Percentiles rank a stretch among this genome's conserved stretches.
phyloP scores from a whole-genome alignment of 30 jellyfish, hydroid and myxozoan genomes.

The Nemopilema nomurai region DNA sequence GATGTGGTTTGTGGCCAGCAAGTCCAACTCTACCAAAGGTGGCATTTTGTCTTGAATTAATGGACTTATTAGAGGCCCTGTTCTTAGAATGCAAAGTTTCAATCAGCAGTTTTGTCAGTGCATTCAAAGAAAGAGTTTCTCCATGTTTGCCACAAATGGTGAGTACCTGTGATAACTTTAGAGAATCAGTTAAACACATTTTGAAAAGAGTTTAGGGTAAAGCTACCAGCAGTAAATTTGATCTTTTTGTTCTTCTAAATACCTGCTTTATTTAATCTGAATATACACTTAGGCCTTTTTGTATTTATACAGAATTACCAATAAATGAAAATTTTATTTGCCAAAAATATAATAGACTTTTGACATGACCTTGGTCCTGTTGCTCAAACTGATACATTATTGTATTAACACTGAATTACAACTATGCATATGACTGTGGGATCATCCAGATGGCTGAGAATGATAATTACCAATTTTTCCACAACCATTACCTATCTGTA shows the following conservation, averaged over 20 bases:
- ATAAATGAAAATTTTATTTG: slow-evolving; percentile 5
- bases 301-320: slow-evolving; percentile 3
- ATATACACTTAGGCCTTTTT: neutral
- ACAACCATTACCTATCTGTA: neutral
- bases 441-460: slow-evolving; percentile 3
- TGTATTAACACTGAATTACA: neutral
- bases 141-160: slow-evolving; percentile 15
- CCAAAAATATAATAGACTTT: neutral
- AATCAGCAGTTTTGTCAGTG: slow-evolving; percentile 16
- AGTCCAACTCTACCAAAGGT: slow-evolving; percentile 14
- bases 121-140: slow-evolving; percentile 11
- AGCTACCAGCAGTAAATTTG: slow-evolving; percentile 10
- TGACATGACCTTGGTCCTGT: slow-evolving; percentile 8
- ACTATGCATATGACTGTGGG: neutral
- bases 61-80: slow-evolving; percentile 16
- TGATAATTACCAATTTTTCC: neutral
- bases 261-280: slow-evolving; percentile 1
- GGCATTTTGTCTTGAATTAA: slow-evolving; percentile 14
- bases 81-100: slow-evolving; percentile 14
- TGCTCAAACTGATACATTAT: slow-evolving; percentile 2
- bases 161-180: slow-evolving; percentile 8
- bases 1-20: slow-evolving; percentile 7
- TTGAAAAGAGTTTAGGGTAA: slow-evolving; percentile 2
- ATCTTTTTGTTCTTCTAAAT: slow-evolving; percentile 1
- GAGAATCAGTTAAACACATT: neutral